Percentiles rank a stretch among this genome's conserved stretches.
These are phyloP conservation scores for Stichopus chloronotus DNA, from an alignment of 35 echinoderm and acorn worm species.

Conservation along the genomic window DNA sequence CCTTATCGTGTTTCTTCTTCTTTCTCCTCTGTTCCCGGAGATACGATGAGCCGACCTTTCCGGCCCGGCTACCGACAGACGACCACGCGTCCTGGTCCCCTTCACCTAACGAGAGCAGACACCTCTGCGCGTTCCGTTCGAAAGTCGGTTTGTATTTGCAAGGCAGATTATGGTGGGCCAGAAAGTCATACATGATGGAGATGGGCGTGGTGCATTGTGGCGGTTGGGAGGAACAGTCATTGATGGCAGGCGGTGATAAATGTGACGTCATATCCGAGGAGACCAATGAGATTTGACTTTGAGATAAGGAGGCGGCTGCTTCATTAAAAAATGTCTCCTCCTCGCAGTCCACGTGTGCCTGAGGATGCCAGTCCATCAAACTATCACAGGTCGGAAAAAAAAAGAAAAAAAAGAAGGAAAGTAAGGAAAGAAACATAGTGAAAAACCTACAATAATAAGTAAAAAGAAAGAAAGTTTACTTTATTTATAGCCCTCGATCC, in stretches of 20 bases:
- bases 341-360: not conserved
- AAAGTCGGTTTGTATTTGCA: constrained; percentile 64
- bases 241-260: not conserved
- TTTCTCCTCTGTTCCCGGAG: not conserved
- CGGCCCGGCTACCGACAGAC: not conserved
- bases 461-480: too few species aligned
- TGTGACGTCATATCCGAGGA: not conserved
- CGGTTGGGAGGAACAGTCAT: not conserved
- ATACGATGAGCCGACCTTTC: not conserved
- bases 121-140: constrained; percentile 38
- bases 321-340: not conserved
- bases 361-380: too few species aligned
- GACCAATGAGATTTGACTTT: constrained; percentile 9
- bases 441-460: too few species aligned
- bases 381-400: too few species aligned
- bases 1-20: constrained; percentile 35
- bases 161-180: constrained; percentile 52
- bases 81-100: constrained; percentile 1
- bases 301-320: not conserved
- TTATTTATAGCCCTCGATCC: too few species aligned
- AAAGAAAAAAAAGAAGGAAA: not conserved
- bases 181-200: constrained; percentile 55
- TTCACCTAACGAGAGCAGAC: constrained; percentile 36
- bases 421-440: not conserved
- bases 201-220: constrained; percentile 48